Percentiles rank a stretch among this genome's conserved stretches.
These are phyloP conservation scores for Cerastis rubricosa DNA, from an alignment of 2,888 invertebrate genomes.

Conservation along the genomic window DNA sequence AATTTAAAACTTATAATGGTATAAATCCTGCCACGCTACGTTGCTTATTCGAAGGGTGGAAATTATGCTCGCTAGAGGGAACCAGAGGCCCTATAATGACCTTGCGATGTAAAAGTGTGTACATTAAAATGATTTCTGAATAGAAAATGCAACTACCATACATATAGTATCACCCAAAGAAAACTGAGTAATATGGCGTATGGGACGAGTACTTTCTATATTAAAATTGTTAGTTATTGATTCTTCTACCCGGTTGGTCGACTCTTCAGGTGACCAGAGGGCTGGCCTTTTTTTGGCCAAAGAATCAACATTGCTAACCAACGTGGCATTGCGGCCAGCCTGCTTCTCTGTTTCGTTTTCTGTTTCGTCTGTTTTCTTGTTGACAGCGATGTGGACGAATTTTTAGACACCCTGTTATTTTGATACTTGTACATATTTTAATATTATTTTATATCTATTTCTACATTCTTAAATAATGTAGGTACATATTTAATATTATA, in stretches of 20 bases:
- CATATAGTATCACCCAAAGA: neutral
- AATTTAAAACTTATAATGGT: conserved; percentile 20
- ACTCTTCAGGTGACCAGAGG: too few relatives aligned
- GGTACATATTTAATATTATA: too few relatives aligned
- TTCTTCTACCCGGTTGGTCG: neutral
- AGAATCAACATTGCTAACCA: too few relatives aligned
- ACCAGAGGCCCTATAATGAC: neutral
- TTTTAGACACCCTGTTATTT: too few relatives aligned
- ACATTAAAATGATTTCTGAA: neutral
- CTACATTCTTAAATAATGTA: too few relatives aligned
- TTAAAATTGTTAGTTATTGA: neutral
- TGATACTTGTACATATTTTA: too few relatives aligned
- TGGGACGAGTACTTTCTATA: neutral
- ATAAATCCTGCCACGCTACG: neutral
- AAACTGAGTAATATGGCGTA: neutral
- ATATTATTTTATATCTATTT: too few relatives aligned
- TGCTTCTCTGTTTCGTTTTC: too few relatives aligned
- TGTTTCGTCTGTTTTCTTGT: too few relatives aligned
- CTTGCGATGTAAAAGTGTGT: neutral
- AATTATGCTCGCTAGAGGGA: conserved; percentile 1
- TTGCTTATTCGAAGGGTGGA: neutral
- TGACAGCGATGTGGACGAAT: too few relatives aligned
- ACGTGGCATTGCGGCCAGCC: too few relatives aligned
- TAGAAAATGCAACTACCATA: neutral
- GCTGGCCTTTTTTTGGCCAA: too few relatives aligned